Evolutionary conservation across 2,113 vertebrate genomes (phyloP).

Genomic region (Solea senegalensis): DNA sequence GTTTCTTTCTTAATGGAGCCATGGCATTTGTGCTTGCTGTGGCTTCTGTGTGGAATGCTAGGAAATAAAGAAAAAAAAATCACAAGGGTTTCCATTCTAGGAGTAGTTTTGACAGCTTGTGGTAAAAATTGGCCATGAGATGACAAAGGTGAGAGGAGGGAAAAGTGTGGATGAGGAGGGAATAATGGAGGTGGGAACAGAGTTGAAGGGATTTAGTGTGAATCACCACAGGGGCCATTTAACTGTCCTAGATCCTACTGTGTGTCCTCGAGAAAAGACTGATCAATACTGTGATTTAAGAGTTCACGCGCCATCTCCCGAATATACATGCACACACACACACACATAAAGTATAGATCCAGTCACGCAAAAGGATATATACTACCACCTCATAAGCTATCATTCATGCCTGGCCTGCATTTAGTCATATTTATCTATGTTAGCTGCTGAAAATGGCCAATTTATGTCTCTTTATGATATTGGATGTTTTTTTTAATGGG

Average conservation of each 20-base stretch:
- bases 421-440: conserved; percentile 52
- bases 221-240: conserved; percentile 65
- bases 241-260: conserved; percentile 60
- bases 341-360: conserved; percentile 26
- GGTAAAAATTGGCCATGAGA: conserved; percentile 19
- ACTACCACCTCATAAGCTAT: conserved; percentile 33
- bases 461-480: conserved; percentile 36
- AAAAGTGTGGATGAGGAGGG: conserved; percentile 8
- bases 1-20: neutral
- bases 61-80: conserved; percentile 30
- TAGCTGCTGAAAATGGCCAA: conserved; percentile 29
- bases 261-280: conserved; percentile 60
- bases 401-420: conserved; percentile 46
- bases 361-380: conserved; percentile 48
- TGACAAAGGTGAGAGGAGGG: conserved; percentile 20
- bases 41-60: conserved; percentile 3
- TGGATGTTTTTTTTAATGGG: conserved; percentile 26
- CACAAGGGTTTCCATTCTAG: neutral
- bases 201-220: conserved; percentile 54
- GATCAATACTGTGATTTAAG: conserved; percentile 78
- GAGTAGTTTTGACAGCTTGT: conserved; percentile 14
- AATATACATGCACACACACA: conserved; percentile 34
- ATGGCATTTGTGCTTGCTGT: conserved; percentile 6
- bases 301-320: conserved; percentile 66
- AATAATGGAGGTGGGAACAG: conserved; percentile 27